These are phyloP conservation scores for Andrena marginata DNA, from an alignment of 2,888 invertebrate species.

Conservation along the genomic window DNA sequence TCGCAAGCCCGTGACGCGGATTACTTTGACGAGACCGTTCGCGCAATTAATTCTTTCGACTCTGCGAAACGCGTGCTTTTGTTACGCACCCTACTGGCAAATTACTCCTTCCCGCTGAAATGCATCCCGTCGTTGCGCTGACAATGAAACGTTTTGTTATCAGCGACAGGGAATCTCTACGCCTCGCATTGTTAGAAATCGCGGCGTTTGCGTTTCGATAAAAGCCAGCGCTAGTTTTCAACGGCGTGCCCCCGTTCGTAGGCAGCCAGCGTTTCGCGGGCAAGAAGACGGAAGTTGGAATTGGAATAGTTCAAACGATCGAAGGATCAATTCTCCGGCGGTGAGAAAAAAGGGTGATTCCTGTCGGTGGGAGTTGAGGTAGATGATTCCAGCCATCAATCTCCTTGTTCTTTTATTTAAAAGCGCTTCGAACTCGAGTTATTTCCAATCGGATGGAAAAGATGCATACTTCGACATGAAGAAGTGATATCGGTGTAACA, in stretches of 20 bases:
- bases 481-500: too few relatives aligned
- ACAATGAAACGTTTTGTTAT: conserved; percentile 9
- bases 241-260: background rate
- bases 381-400: background rate
- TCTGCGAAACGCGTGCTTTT: background rate
- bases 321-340: background rate
- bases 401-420: background rate
- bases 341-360: background rate
- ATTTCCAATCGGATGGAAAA: too few relatives aligned
- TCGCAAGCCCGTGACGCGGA: background rate
- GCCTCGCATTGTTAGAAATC: conserved; percentile 5
- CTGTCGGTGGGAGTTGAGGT: background rate
- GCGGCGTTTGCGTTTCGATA: conserved; percentile 7
- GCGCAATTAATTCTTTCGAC: conserved; percentile 18
- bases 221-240: conserved; percentile 4
- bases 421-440: too few relatives aligned
- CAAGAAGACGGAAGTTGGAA: background rate
- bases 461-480: too few relatives aligned
- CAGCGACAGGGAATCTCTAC: background rate
- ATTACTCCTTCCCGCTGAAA: conserved; percentile 15
- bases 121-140: background rate
- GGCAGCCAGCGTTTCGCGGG: background rate
- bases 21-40: background rate
- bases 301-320: conserved; percentile 1
- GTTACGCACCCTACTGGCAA: background rate